Evolutionary conservation across 1,140 invertebrate genomes (phyloP).

Genomic region (Cyclina sinensis): DNA sequence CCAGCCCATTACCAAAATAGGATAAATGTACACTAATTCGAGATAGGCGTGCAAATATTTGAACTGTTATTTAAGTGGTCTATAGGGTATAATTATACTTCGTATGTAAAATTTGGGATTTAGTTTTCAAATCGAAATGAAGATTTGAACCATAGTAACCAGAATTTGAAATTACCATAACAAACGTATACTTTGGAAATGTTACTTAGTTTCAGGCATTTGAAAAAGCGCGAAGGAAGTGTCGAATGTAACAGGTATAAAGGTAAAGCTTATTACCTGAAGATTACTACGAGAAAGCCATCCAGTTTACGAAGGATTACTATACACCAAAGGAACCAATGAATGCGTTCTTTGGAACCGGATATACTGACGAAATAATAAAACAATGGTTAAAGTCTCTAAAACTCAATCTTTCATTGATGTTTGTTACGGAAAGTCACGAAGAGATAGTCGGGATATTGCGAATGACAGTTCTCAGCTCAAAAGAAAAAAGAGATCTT

Average conservation of each 20-base stretch:
- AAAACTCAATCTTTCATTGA: constrained; percentile 2
- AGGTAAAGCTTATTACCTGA: not conserved
- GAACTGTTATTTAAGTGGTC: too few species aligned
- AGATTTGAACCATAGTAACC: too few species aligned
- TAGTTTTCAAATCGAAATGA: too few species aligned
- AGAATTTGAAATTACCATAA: too few species aligned
- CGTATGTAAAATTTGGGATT: too few species aligned
- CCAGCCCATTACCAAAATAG: too few species aligned
- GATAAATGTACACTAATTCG: too few species aligned
- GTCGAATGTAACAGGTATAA: not conserved
- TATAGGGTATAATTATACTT: too few species aligned
- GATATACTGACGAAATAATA: not conserved
- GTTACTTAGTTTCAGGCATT: too few species aligned
- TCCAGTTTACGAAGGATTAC: not conserved
- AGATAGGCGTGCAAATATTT: too few species aligned
- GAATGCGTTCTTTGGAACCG: not conserved
- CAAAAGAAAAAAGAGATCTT: not conserved
- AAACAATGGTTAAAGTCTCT: not conserved
- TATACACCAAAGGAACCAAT: not conserved
- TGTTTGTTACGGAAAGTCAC: not conserved
- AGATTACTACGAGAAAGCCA: not conserved
- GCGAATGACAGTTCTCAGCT: not conserved
- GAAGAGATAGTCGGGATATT: not conserved
- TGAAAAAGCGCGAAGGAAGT: not conserved
- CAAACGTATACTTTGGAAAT: too few species aligned